These are phyloP conservation scores for Ceratotherium simum DNA, from an alignment of 2,113 vertebrate species.

Conservation along the genomic window DNA sequence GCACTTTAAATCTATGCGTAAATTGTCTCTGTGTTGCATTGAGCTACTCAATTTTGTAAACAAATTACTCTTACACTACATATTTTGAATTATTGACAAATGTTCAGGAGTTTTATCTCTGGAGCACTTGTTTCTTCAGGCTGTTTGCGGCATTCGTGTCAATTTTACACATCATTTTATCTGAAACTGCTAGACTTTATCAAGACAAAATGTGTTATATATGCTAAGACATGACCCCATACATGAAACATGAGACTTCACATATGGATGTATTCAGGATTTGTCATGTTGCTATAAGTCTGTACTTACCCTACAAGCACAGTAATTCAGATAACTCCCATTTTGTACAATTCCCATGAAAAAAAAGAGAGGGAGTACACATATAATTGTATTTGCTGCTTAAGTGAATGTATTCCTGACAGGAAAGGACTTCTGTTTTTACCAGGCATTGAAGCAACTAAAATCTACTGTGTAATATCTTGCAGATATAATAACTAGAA, in stretches of 20 bases:
- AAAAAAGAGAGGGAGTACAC: not conserved
- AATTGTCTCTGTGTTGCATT: not conserved
- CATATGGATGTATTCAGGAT: not conserved
- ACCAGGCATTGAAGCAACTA: not conserved
- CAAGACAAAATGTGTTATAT: conserved; percentile 54
- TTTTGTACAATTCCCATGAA: not conserved
- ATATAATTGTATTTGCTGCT: not conserved
- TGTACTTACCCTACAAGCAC: not conserved
- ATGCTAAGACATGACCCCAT: conserved; percentile 5
- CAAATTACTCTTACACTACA: not conserved
- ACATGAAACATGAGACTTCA: conserved; percentile 59
- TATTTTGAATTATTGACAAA: conserved; percentile 57
- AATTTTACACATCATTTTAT: conserved; percentile 50
- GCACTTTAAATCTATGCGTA: not conserved
- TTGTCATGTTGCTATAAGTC: not conserved
- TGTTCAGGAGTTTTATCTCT: not conserved
- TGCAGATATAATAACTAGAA: not conserved
- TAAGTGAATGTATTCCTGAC: not conserved
- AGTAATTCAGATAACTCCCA: not conserved
- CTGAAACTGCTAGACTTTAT: conserved; percentile 56
- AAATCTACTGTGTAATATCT: not conserved
- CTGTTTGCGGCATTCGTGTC: conserved; percentile 13
- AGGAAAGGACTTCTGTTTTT: not conserved
- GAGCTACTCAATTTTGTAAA: not conserved
- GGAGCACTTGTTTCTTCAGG: conserved; percentile 30